Conservation (phyloP, 2,113 vertebrate species). For the Bombycilla garrulus region DNA sequence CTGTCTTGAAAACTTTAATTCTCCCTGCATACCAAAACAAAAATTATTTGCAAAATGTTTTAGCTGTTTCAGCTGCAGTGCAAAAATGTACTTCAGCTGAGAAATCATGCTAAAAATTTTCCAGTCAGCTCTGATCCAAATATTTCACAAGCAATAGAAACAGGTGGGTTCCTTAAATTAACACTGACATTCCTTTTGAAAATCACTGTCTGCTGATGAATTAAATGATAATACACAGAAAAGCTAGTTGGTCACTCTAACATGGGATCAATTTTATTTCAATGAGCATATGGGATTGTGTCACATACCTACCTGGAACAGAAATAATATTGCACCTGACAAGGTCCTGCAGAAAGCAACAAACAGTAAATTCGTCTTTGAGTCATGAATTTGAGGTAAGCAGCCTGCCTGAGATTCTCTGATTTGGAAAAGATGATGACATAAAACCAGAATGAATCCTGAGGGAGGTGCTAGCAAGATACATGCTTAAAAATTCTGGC, state of each 20-base stretch:
- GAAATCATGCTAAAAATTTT: neutral
- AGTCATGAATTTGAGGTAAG: neutral
- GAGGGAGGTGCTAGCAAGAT: neutral
- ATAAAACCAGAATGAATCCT: neutral
- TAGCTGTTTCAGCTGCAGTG: neutral
- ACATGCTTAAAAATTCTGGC: neutral
- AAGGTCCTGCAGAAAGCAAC: conserved; percentile 70
- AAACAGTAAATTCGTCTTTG: neutral
- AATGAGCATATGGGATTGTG: neutral
- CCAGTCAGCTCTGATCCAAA: neutral
- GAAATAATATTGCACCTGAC: conserved; percentile 86
- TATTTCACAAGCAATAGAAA: neutral
- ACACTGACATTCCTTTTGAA: neutral
- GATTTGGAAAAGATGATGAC: neutral
- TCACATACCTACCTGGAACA: conserved; percentile 76
- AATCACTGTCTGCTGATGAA: neutral
- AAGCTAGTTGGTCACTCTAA: neutral
- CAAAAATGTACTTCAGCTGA: neutral
- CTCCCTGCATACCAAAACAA: neutral
- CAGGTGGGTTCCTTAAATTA: neutral
- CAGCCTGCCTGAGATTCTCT: neutral
- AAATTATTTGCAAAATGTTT: neutral
- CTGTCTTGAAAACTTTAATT: neutral
- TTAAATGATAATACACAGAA: neutral
- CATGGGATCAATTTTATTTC: neutral